A percentile compares a stretch with the other conserved stretches of the same genome.
Conservation (phyloP, 2,888 invertebrate species). For the Sinotaia quadrata region DNA sequence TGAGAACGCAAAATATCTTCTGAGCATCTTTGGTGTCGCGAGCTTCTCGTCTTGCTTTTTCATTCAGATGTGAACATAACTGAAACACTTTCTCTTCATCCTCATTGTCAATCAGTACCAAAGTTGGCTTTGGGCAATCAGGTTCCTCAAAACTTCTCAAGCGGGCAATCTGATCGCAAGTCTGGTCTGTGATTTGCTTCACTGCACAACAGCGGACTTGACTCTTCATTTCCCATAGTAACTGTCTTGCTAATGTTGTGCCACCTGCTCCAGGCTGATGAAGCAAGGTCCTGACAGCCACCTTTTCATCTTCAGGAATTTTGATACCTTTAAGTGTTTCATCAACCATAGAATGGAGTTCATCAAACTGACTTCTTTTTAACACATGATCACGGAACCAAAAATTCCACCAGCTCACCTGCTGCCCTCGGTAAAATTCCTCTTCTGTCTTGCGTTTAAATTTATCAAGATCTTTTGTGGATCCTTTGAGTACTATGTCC, state of each 20-base stretch:
- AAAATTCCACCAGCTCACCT: constrained; percentile 60
- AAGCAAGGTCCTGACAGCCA: constrained; percentile 42
- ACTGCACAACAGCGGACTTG: constrained; percentile 51
- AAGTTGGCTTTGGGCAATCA: constrained; percentile 44
- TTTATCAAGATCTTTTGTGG: constrained; percentile 39
- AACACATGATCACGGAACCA: constrained; percentile 50
- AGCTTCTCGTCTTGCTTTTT: constrained; percentile 28
- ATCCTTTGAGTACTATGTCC: constrained; percentile 3
- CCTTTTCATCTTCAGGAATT: constrained; percentile 38
- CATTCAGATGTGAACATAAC: constrained; percentile 38
- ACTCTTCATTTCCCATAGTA: constrained; percentile 52
- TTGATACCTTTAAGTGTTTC: constrained; percentile 31
- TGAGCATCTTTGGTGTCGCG: constrained; percentile 12
- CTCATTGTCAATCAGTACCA: constrained; percentile 53
- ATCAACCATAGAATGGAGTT: constrained; percentile 31
- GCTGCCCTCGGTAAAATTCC: constrained; percentile 46
- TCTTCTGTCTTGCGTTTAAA: constrained; percentile 40
- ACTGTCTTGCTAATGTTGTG: constrained; percentile 53
- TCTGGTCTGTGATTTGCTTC: constrained; percentile 48
- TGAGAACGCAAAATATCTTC: constrained; percentile 42
- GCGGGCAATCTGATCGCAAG: constrained; percentile 47
- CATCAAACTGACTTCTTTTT: constrained; percentile 36
- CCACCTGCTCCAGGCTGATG: constrained; percentile 62
- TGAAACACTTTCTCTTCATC: constrained; percentile 44
- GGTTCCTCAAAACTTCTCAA: constrained; percentile 44